Base-by-base conservation (phyloP, 2,888 invertebrate species). In the Cancer borealis region DNA sequence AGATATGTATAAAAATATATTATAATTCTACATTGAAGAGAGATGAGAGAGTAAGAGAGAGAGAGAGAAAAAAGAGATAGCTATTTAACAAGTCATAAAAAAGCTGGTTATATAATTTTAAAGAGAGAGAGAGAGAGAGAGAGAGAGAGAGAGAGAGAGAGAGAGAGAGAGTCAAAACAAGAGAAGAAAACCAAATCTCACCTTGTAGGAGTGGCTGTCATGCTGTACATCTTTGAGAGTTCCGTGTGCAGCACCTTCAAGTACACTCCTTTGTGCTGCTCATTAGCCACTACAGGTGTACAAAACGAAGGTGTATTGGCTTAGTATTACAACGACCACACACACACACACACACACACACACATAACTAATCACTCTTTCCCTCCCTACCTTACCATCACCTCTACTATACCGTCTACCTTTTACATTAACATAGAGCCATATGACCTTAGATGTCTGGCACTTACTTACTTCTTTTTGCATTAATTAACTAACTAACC, bases 181-280 rank as follows among this genome's bases (percentile, higher is more conserved):
- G n/a, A 66, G 66, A 17, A n/a, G 8, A 4, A n/a, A 17, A n/a
- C 0, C 5, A 21, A 45, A 30, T 14, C 91, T 92, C 5, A 94
- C 94, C 94, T 91, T 30, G 89, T 73, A 14, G 73, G 84, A 21
- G 49, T 39, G 14, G 30, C 12, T n/a, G 89, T 0, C 12, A 84
- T 89, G 46, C 46, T 90, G 90, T 93, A 92, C 79, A 95, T 84
- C 26, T 97, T 96, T 95, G 97, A 97, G 84, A 98, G 96, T 91
- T 97, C 97, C 0, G 97, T 94, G 92, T 95, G 95, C 1, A 96
- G 93, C 39, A 96, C 96, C 91, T 94, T 96, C 89, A 96, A 95
- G 87, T 95, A 93, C 2, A 79, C 49, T 1, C 92, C 91, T 30
- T 94, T 94, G 91, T 93, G 94, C 26, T 94, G 93, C 54, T 95